phyloP scores from a whole-genome alignment of 2,797 vertebrate species.

The Ciconia nigra region DNA sequence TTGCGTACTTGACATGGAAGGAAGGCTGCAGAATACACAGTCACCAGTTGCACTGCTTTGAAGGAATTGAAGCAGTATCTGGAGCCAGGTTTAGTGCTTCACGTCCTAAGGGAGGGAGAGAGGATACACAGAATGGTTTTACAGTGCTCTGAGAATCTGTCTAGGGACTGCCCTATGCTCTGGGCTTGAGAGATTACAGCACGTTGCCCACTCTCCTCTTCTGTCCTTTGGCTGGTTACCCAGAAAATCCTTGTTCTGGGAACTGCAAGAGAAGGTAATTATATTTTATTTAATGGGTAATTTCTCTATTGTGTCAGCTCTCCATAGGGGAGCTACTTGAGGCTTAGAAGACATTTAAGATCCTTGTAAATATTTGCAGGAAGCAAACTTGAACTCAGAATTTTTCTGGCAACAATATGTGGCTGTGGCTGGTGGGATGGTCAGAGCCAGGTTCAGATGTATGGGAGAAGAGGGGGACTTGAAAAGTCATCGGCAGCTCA shows the following conservation, averaged over 20 bases:
- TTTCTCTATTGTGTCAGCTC: neutral
- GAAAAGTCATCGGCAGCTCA: neutral
- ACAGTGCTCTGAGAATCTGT: neutral
- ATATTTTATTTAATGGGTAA: neutral
- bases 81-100: neutral
- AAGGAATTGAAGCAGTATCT: neutral
- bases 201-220: neutral
- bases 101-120: neutral
- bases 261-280: neutral
- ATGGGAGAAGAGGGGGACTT: neutral
- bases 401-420: neutral
- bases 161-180: neutral
- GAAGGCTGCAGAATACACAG: neutral
- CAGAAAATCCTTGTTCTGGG: neutral
- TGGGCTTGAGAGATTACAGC: neutral
- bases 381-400: neutral
- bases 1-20: neutral
- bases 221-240: neutral
- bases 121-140: neutral
- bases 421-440: neutral
- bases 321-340: neutral
- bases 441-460: neutral
- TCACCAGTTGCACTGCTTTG: neutral
- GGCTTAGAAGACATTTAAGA: neutral
- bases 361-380: neutral